Evolutionary conservation across 2,888 invertebrate species (phyloP).

Genomic region (Teleogryllus oceanicus): DNA sequence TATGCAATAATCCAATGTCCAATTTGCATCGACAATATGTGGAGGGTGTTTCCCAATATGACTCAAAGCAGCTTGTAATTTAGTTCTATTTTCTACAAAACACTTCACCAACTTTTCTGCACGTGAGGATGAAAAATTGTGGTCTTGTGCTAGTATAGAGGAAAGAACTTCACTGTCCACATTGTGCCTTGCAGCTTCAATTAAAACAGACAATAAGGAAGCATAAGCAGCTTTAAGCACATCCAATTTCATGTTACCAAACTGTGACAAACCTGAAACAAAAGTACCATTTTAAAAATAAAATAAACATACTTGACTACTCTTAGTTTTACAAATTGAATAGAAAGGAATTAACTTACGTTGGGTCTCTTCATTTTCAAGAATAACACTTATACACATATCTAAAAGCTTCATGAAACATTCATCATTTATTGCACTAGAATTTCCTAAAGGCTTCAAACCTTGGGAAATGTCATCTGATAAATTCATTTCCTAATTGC

Average conservation of each 20-base stretch:
- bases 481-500: slow-evolving; percentile 28
- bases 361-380: slow-evolving; percentile 25
- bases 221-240: slow-evolving; percentile 43
- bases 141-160: slow-evolving; percentile 39
- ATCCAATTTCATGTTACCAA: slow-evolving; percentile 42
- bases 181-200: slow-evolving; percentile 44
- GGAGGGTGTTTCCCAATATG: slow-evolving; percentile 44
- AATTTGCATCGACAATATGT: slow-evolving; percentile 46
- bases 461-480: slow-evolving; percentile 28
- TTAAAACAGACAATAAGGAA: slow-evolving; percentile 43
- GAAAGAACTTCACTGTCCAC: slow-evolving; percentile 41
- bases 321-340: not conserved
- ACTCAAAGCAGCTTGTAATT: slow-evolving; percentile 42
- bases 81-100: slow-evolving; percentile 41
- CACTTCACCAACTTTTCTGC: slow-evolving; percentile 42
- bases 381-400: slow-evolving; percentile 24
- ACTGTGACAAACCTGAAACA: slow-evolving; percentile 40
- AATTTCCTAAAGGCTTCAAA: slow-evolving; percentile 30
- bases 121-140: slow-evolving; percentile 40
- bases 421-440: slow-evolving; percentile 31
- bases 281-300: not conserved
- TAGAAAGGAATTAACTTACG: slow-evolving; percentile 22
- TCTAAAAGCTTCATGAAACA: slow-evolving; percentile 32
- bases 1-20: slow-evolving; percentile 47
- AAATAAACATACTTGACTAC: slow-evolving; percentile 4